Base-by-base conservation (phyloP, 2,797 vertebrate genomes). In the Danio tinwini region DNA sequence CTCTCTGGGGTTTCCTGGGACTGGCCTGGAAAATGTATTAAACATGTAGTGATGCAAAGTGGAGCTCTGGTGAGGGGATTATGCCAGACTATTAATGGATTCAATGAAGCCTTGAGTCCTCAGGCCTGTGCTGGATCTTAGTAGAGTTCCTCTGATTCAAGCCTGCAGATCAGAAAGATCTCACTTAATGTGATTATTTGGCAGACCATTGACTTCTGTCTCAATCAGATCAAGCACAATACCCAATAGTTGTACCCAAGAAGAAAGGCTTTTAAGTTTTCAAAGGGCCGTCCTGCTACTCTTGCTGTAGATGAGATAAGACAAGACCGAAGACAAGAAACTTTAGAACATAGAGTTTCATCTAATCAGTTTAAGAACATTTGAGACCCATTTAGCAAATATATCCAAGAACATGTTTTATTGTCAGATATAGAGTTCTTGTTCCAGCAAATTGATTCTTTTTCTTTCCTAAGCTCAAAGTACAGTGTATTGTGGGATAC, bases 111-210 rank as follows among this genome's bases (percentile, higher is more conserved):
- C 58, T 44, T 40, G 29, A 59, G 37, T 61, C 67, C 64, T 59
- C 64, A 74, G 61, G 49, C 65, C 39, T 82, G 62, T 21, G 9
- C 19, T 75, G 64, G 63, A 52, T 65, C 21, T 44, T 59, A 58
- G 12, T 10, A 39, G 52, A 61, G 17, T 29, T 58, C 19, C 19
- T 56, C 42, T 55, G 40, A 59, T 40, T 49, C 68, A 68, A 39
- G 76, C 74, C 53, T 55, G 68, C 5, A 69, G 55, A 80, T 65
- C 58, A 71, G 74, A 42, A 47, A 3, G 29, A 39, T 47, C 58
- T 72, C 67, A 65, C 45, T 63, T 79, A 82, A 68, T 68, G 37
- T n/a, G 52, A 68, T 73, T 49, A 72, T 47, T 58, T 70, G 14
- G 49, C 16, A 65, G n/a, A 65, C 71, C 64, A n/a, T 19, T 69